These are phyloP conservation scores for Callipepla californica DNA, from an alignment of 2,113 vertebrate species.

Conservation along the genomic window DNA sequence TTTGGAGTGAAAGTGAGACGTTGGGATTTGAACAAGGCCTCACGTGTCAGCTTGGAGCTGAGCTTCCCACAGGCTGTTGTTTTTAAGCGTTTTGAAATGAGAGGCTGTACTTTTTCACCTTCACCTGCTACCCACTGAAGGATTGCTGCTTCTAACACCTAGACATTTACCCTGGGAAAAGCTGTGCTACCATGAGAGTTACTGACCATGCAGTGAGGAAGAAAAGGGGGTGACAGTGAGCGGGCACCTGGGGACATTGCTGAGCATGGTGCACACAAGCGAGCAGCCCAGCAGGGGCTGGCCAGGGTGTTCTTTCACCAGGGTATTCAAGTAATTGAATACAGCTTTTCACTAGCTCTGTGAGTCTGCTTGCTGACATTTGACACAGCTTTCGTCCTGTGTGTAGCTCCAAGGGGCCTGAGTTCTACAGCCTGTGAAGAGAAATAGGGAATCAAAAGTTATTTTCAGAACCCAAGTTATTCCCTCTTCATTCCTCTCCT, in stretches of 20 bases:
- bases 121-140: neutral
- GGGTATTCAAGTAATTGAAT: accelerated
- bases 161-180: neutral
- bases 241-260: neutral
- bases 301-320: neutral
- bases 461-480: neutral
- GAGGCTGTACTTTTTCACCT: neutral
- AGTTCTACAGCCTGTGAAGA: neutral
- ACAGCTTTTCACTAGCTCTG: neutral
- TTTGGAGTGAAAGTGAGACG: neutral
- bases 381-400: neutral
- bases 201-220: neutral
- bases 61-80: neutral
- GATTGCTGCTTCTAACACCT: neutral
- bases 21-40: neutral
- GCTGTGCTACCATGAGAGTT: neutral
- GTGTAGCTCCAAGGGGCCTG: neutral
- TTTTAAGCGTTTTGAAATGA: neutral
- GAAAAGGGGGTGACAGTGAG: neutral
- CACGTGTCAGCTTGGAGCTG: neutral
- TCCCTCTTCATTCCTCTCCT: neutral
- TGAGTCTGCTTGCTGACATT: neutral
- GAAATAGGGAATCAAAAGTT: neutral
- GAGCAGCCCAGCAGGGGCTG: neutral
- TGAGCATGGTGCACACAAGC: accelerated